A percentile compares a stretch with the other conserved stretches of the same genome.
Evolutionary conservation across 2,113 vertebrate species (phyloP).

Genomic region (Psophia crepitans): DNA sequence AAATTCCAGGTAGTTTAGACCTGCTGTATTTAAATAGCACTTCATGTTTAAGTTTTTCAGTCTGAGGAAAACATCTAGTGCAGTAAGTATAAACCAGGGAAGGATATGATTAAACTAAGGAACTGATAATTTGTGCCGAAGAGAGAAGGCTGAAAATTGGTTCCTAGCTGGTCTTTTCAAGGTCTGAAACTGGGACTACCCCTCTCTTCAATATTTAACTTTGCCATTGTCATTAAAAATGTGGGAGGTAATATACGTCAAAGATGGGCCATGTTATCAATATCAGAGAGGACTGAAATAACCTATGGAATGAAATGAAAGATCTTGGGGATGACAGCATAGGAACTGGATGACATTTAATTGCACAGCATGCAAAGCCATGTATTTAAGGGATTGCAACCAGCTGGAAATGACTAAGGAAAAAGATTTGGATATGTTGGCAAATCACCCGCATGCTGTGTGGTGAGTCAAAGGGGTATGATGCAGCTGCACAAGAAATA

Average conservation of each 20-base stretch:
- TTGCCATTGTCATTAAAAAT: background rate
- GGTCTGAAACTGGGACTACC: background rate
- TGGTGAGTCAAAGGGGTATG: background rate
- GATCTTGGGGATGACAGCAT: background rate
- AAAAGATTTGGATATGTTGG: background rate
- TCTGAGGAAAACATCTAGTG: background rate
- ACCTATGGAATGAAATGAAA: background rate
- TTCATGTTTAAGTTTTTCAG: background rate
- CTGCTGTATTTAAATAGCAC: background rate
- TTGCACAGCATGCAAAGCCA: background rate
- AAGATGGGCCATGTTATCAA: background rate
- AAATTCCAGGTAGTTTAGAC: background rate
- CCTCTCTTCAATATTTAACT: background rate
- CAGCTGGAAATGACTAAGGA: constrained; percentile 3
- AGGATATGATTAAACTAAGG: background rate
- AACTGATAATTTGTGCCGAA: background rate
- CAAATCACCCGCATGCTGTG: background rate
- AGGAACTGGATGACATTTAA: background rate
- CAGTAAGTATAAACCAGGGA: background rate
- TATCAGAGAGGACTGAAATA: background rate
- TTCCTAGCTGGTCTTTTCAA: background rate
- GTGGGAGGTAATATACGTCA: background rate
- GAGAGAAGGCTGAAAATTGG: background rate
- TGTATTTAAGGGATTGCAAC: background rate
- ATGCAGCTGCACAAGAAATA: background rate